Conservation (phyloP, 1,140 invertebrate genomes). For the Acyrthosiphon pisum region DNA sequence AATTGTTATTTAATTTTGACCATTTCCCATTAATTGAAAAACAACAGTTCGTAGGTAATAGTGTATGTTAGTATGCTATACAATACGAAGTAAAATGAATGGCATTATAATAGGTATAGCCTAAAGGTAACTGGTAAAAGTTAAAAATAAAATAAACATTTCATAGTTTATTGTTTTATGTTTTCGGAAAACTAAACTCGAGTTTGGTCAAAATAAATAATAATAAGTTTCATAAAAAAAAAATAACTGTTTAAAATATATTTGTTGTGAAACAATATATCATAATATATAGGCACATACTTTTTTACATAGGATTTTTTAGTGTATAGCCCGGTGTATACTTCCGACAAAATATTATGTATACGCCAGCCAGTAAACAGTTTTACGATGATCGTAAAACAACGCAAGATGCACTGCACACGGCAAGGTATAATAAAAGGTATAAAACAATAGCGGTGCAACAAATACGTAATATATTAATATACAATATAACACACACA, state of each 20-base stretch:
- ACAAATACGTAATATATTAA: neutral
- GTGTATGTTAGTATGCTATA: neutral
- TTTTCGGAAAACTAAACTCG: neutral
- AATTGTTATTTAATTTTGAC: neutral
- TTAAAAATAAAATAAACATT: neutral
- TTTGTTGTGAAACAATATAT: neutral
- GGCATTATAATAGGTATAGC: neutral
- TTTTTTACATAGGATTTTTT: neutral
- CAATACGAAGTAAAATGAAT: neutral
- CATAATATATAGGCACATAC: neutral
- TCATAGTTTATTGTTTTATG: neutral
- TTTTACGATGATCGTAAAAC: slow-evolving; percentile 44
- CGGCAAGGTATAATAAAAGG: slow-evolving; percentile 28
- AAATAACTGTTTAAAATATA: neutral
- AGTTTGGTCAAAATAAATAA: slow-evolving; percentile 13
- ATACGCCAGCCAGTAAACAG: slow-evolving; percentile 5
- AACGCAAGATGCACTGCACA: neutral
- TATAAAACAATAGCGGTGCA: slow-evolving; percentile 40
- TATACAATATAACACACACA: neutral
- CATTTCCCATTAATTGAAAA: neutral
- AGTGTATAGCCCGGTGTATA: neutral
- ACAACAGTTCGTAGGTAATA: neutral
- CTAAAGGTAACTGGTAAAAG: neutral
- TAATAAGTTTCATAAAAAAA: neutral
- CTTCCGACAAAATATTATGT: slow-evolving; percentile 29